These are phyloP conservation scores for Blennius ocellaris DNA, from an alignment of 2,113 vertebrate genomes.

Conservation along the genomic window DNA sequence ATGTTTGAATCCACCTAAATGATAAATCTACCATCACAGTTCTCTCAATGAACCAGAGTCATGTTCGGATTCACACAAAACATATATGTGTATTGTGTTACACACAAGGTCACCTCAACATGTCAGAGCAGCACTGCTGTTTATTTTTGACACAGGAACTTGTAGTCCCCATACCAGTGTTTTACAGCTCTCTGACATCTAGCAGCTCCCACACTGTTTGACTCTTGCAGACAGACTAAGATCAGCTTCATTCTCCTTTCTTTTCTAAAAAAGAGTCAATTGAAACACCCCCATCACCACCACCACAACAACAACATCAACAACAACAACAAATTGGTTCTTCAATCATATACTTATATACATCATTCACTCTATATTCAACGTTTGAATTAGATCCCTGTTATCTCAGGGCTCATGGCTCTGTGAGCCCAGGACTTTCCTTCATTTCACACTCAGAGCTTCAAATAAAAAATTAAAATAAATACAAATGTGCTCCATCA, in stretches of 20 bases:
- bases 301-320: no score
- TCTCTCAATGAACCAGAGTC: background rate
- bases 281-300: no score
- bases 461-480: conserved; percentile 42
- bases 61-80: background rate
- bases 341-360: conserved; percentile 8
- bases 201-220: background rate
- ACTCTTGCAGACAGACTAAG: background rate
- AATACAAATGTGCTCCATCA: background rate
- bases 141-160: background rate
- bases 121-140: no score
- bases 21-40: background rate
- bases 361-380: conserved; percentile 35
- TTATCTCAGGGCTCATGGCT: conserved; percentile 32
- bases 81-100: background rate
- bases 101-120: background rate
- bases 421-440: conserved; percentile 38
- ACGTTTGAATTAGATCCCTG: background rate
- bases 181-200: background rate
- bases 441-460: conserved; percentile 30
- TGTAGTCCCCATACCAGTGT: background rate
- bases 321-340: background rate
- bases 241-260: background rate
- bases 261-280: background rate
- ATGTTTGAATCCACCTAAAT: background rate